These are phyloP conservation scores for Caenorhabditis sinica DNA, from an alignment of 2,888 invertebrate species.

Conservation along the genomic window DNA sequence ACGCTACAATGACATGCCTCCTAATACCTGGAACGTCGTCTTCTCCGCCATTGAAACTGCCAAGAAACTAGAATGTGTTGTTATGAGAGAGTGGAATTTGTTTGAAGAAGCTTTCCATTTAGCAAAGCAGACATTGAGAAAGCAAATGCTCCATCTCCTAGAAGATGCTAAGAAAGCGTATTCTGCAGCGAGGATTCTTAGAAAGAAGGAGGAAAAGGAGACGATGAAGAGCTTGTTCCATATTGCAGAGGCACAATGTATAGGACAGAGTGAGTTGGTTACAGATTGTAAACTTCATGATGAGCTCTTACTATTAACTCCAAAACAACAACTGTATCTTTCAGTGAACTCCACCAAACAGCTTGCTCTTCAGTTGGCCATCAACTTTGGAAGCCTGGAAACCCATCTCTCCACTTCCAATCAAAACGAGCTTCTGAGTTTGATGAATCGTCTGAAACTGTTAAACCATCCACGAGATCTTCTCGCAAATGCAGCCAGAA, in stretches of 20 bases:
- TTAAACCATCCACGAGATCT: background rate
- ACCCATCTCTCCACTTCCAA: background rate
- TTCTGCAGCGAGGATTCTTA: constrained; percentile 3
- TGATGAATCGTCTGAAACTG: background rate
- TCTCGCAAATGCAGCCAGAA: background rate
- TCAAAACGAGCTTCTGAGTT: background rate
- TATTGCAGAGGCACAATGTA: constrained; percentile 54
- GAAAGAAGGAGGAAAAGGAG: constrained; percentile 19
- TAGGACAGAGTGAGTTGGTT: constrained; percentile 36
- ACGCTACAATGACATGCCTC: too few relatives aligned
- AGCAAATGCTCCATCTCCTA: constrained; percentile 37
- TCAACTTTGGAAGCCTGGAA: background rate
- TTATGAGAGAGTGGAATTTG: constrained; percentile 46
- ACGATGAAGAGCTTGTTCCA: constrained; percentile 49
- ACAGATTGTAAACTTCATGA: background rate
- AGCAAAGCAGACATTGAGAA: constrained; percentile 51
- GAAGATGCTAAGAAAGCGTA: constrained; percentile 35
- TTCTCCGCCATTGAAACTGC: constrained; percentile 28
- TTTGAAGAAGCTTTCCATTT: constrained; percentile 39
- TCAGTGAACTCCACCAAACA: background rate
- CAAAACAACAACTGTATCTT: background rate
- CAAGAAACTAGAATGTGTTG: constrained; percentile 29
- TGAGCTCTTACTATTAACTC: too few relatives aligned
- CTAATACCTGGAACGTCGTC: background rate
- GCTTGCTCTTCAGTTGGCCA: background rate